Conservation (phyloP, 2,113 vertebrate genomes). For the Electrona antarctica region DNA sequence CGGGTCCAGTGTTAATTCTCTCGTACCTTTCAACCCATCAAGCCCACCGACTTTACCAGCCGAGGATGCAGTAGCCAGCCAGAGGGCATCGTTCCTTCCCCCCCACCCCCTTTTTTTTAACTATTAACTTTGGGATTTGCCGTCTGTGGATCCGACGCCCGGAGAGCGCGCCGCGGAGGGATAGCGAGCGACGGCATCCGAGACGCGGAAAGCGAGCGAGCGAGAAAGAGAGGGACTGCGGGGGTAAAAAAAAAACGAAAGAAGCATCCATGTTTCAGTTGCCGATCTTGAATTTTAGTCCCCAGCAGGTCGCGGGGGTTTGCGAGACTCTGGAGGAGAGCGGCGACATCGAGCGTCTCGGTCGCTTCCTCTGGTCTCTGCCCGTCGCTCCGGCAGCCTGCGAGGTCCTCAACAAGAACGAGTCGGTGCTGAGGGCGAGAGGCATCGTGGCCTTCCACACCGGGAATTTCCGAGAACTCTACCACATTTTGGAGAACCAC, state of each 20-base stretch:
- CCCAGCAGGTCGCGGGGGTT: conserved; percentile 99
- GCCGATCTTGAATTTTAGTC: conserved; percentile 98
- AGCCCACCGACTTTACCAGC: conserved; percentile 69
- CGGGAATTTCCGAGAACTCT: conserved; percentile 97
- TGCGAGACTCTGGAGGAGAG: conserved; percentile 99
- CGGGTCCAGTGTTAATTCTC: conserved; percentile 76
- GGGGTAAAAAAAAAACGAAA: conserved; percentile 62
- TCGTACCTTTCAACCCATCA: conserved; percentile 72
- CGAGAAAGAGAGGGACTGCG: conserved; percentile 61
- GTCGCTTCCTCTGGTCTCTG: conserved; percentile 98
- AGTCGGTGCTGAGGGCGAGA: conserved; percentile 93
- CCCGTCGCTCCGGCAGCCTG: conserved; percentile 97
- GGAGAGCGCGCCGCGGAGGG: conserved; percentile 45
- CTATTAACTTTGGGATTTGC: conserved; percentile 73
- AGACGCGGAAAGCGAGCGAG: conserved; percentile 54
- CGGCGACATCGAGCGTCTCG: conserved; percentile 97
- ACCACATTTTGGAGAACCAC: conserved; percentile 97
- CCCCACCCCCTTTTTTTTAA: neutral
- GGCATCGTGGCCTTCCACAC: conserved; percentile 98
- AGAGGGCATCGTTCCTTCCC: conserved; percentile 59
- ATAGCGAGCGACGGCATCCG: conserved; percentile 45
- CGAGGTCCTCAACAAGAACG: conserved; percentile 98
- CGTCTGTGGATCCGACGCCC: conserved; percentile 56
- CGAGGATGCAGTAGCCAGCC: conserved; percentile 76
- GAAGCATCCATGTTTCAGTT: conserved; percentile 96